Evolutionary conservation across 2,113 vertebrate genomes (phyloP), one percentile per base, ranked within the genome.

Genomic region (Chloropsis hardwickii): DNA sequence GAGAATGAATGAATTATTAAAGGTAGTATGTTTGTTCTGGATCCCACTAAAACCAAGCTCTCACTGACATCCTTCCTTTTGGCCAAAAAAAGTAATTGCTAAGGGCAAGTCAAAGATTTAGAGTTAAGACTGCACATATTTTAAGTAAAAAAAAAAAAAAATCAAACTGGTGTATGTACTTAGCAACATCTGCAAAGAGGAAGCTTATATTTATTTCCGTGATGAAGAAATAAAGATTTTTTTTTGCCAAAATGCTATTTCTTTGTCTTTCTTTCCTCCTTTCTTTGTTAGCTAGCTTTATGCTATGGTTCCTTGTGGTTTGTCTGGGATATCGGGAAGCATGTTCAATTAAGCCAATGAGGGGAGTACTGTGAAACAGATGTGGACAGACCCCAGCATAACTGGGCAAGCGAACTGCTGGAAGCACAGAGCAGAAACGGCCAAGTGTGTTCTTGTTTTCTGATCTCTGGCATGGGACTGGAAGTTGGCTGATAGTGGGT

Each of bases 311-410:
- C 69, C 88, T 86, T 96, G 90, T 80, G 93, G 90, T 89, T 94
- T 95, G 76, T 96, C 94, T 61, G 20, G 83, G 71, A 62, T 95
- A 91, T 87, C 1, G 1, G 81, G 74, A 77, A 94, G 67, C 92
- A 79, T 95, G 84, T 96, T 93, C 85, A 95, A 92, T 97, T 95
- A 97, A 92, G 42, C 60, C 94, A 81, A 40, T 57, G 69, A 96
- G 88, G 83, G 74, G 28, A 94, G 58, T 91, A 13, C 90, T 93
- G 91, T 0, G 1, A 95, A 97, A 86, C 95, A 97, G 94, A 97
- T 96, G 95, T 96, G 89, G 53, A 57, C 33, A 84, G 74, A 64
- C 29, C 69, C 51, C 80, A 23, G 62, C 58, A 8, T 73, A 82
- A 92, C 0, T 25, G 77, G 48, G 51, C 0, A 5, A 44, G 60